phyloP scores from a whole-genome alignment of 2,113 vertebrate species.

The Planiliza haematocheilus region DNA sequence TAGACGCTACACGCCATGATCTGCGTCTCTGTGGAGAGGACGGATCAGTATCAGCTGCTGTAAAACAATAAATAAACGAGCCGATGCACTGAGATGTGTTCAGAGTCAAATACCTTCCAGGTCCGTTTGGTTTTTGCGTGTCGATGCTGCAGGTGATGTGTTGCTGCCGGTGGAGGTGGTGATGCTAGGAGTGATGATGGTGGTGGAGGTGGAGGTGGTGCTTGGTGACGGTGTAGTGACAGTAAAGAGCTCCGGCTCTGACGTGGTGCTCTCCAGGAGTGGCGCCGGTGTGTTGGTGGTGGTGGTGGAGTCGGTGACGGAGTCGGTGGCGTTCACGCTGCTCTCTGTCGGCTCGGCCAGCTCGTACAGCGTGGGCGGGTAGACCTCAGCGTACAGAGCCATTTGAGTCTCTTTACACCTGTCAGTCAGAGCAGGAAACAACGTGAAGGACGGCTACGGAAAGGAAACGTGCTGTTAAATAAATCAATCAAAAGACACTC shows the following conservation, averaged over 20 bases:
- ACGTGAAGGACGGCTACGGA: no score
- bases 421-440: slow-evolving; percentile 5
- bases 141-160: neutral
- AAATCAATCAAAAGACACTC: slow-evolving; percentile 38
- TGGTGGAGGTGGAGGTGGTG: neutral
- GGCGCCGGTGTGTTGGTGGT: neutral
- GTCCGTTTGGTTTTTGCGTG: neutral
- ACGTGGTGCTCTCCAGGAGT: neutral
- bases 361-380: slow-evolving; percentile 63
- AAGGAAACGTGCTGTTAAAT: neutral
- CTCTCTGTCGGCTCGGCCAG: slow-evolving; percentile 19
- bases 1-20: slow-evolving; percentile 74
- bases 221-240: neutral
- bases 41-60: neutral
- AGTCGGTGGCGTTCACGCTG: slow-evolving; percentile 23
- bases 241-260: neutral
- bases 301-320: slow-evolving; percentile 6
- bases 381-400: slow-evolving; percentile 73
- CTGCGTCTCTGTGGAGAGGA: slow-evolving; percentile 57
- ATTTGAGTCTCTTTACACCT: slow-evolving; percentile 78
- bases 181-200: neutral
- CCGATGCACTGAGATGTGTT: neutral
- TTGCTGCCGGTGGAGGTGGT: no score
- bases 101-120: slow-evolving; percentile 47
- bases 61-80: neutral